Evolutionary conservation across 2,113 vertebrate genomes (phyloP).

Genomic region (Embiotoca jacksoni): DNA sequence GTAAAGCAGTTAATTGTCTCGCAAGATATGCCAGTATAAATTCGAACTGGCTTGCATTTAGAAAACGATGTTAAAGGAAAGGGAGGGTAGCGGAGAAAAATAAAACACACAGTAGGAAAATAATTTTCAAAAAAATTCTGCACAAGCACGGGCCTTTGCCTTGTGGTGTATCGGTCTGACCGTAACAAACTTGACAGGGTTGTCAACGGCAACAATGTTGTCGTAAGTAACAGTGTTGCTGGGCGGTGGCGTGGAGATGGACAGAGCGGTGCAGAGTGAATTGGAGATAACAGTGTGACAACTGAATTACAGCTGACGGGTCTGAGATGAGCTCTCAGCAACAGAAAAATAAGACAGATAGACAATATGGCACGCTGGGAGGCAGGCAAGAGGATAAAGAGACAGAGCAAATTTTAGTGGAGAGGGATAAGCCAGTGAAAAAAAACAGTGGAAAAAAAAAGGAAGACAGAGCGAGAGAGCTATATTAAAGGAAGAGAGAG

Average conservation of each 20-base stretch:
- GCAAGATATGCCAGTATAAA: background rate
- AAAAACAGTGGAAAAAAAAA: slow-evolving; percentile 8
- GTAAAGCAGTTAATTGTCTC: background rate
- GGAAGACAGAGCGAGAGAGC: slow-evolving; percentile 6
- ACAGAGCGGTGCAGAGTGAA: slow-evolving; percentile 71
- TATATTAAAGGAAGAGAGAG: slow-evolving; percentile 15
- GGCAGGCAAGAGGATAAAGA: slow-evolving; percentile 27
- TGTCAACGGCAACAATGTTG: slow-evolving; percentile 69
- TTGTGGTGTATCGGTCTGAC: slow-evolving; percentile 53
- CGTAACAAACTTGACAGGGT: slow-evolving; percentile 66
- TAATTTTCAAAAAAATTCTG: background rate
- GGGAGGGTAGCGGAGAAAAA: background rate
- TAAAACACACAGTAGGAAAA: background rate
- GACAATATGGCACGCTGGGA: slow-evolving; percentile 45
- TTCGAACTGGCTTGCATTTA: background rate
- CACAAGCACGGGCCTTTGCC: slow-evolving; percentile 10
- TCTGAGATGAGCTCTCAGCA: slow-evolving; percentile 65
- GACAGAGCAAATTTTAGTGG: slow-evolving; percentile 34
- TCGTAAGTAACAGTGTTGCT: slow-evolving; percentile 64
- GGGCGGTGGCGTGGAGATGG: slow-evolving; percentile 65
- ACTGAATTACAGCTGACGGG: slow-evolving; percentile 79
- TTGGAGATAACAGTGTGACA: slow-evolving; percentile 79
- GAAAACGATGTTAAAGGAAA: background rate
- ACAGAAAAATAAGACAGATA: slow-evolving; percentile 68
- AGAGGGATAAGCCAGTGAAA: slow-evolving; percentile 39